Conservation (phyloP, 2,888 invertebrate species). For the Lymantria dispar region DNA sequence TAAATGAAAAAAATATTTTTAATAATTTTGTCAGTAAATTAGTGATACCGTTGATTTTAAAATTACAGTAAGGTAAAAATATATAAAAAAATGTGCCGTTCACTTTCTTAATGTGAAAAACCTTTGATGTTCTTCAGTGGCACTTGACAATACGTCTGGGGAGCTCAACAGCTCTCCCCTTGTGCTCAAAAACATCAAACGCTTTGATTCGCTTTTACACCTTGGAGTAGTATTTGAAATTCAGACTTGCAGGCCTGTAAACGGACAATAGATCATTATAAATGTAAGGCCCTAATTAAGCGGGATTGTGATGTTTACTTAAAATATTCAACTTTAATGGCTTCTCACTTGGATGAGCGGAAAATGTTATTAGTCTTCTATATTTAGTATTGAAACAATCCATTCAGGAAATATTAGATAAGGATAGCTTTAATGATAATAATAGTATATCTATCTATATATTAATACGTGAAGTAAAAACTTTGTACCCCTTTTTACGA, state of each 20-base stretch:
- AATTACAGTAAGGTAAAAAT: background rate
- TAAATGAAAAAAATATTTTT: no score
- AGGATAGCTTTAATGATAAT: no score
- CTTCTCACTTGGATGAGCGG: background rate
- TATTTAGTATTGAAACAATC: no score
- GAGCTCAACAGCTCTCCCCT: constrained; percentile 55
- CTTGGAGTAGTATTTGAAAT: constrained; percentile 53
- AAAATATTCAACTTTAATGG: background rate
- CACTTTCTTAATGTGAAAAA: constrained; percentile 33
- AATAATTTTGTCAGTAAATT: no score
- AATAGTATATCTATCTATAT: no score
- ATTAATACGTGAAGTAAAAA: no score
- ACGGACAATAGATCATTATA: constrained; percentile 28
- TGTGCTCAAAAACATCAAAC: constrained; percentile 61
- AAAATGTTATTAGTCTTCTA: no score
- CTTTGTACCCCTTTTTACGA: no score
- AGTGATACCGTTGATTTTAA: no score
- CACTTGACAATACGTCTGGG: constrained; percentile 62
- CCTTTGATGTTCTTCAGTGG: constrained; percentile 72
- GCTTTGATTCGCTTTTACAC: constrained; percentile 73
- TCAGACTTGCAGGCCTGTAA: constrained; percentile 20
- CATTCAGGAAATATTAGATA: no score
- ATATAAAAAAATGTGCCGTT: constrained; percentile 16
- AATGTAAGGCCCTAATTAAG: constrained; percentile 30
- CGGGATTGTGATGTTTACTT: constrained; percentile 1